Percentiles rank a stretch among this genome's conserved stretches.
These are phyloP conservation scores for Cheirogaleus medius DNA, from an alignment of 2,113 vertebrate species.

Conservation along the genomic window DNA sequence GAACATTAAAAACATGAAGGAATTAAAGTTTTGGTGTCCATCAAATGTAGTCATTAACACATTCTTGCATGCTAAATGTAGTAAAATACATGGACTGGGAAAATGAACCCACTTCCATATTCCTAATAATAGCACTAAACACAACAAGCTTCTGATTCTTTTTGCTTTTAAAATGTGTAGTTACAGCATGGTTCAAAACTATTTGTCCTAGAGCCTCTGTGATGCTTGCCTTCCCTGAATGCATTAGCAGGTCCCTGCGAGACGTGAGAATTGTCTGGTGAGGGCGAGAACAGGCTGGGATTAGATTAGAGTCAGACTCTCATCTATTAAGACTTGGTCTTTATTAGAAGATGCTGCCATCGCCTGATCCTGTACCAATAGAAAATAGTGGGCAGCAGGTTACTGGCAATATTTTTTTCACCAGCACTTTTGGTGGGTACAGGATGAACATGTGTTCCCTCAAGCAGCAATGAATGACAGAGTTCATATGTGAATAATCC, in stretches of 20 bases:
- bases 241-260: slow-evolving; percentile 34
- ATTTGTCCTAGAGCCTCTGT: background rate
- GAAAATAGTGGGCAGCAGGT: slow-evolving; percentile 25
- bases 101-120: background rate
- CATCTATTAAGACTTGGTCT: slow-evolving; percentile 70
- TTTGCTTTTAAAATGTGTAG: background rate
- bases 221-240: background rate
- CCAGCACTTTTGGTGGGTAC: fast-evolving
- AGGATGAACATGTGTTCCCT: background rate
- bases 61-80: background rate
- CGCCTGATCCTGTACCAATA: slow-evolving; percentile 65
- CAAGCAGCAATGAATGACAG: background rate
- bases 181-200: background rate
- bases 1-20: background rate
- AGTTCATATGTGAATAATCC: background rate
- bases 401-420: slow-evolving; percentile 22
- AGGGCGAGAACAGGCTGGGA: slow-evolving; percentile 55
- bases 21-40: background rate
- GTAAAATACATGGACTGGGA: background rate
- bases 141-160: background rate
- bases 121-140: background rate
- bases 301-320: slow-evolving; percentile 62
- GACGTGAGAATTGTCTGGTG: slow-evolving; percentile 66
- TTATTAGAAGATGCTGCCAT: slow-evolving; percentile 68
- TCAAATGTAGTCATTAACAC: background rate